Conservation (phyloP, 2,888 invertebrate genomes). For the Hydrotaea diabolus region DNA sequence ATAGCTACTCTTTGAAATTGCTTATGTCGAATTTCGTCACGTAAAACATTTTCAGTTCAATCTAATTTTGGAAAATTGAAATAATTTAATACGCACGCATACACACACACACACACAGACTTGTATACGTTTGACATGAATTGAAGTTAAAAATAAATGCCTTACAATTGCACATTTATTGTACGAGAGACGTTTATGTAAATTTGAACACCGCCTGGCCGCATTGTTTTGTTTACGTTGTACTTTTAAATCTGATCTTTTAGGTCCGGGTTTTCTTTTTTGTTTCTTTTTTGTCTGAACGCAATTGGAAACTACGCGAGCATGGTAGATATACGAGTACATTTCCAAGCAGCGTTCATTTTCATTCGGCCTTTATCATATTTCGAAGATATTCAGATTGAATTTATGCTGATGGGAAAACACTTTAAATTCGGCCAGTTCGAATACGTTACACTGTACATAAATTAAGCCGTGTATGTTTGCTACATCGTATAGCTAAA, state of each 20-base stretch:
- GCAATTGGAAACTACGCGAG: constrained; percentile 5
- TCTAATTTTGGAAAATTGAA: neutral
- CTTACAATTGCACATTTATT: neutral
- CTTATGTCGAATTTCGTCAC: neutral
- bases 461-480: too few relatives aligned
- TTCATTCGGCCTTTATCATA: too few relatives aligned
- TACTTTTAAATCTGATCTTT: constrained; percentile 36
- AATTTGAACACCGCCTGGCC: neutral
- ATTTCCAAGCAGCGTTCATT: too few relatives aligned
- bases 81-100: neutral
- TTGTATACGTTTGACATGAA: neutral
- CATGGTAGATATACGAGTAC: too few relatives aligned
- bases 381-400: too few relatives aligned
- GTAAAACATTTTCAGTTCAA: neutral
- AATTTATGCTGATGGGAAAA: too few relatives aligned
- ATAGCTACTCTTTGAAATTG: neutral
- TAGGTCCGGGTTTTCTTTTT: constrained; percentile 33
- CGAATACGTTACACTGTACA: too few relatives aligned
- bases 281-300: constrained; percentile 60
- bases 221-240: constrained; percentile 63
- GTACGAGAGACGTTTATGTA: neutral
- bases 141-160: constrained; percentile 5
- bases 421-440: too few relatives aligned
- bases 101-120: neutral
- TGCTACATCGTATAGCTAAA: too few relatives aligned